phyloP scores from a whole-genome alignment of 2,888 invertebrate genomes.

The Ommatoiulus sabulosus region DNA sequence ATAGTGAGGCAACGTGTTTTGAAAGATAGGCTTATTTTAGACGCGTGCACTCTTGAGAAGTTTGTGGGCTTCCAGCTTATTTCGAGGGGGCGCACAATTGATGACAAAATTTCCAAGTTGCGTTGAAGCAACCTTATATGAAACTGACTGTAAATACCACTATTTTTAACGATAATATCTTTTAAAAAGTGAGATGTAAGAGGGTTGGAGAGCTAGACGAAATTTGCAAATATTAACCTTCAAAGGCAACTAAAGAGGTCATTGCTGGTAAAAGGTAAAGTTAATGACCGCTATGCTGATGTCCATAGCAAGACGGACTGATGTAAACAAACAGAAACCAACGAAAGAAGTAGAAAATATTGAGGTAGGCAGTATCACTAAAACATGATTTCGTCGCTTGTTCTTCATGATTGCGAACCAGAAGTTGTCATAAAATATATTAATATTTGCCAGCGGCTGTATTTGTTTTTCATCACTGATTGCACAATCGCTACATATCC shows the following conservation, averaged over 20 bases:
- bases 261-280: slow-evolving; percentile 32
- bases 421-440: neutral
- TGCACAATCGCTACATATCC: neutral
- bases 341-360: neutral
- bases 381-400: neutral
- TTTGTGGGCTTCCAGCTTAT: neutral
- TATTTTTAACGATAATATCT: slow-evolving; percentile 25
- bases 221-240: slow-evolving; percentile 47
- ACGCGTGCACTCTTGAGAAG: neutral
- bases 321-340: slow-evolving; percentile 26
- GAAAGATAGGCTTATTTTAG: no score
- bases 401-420: neutral
- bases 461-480: neutral
- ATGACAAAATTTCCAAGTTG: neutral
- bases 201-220: slow-evolving; percentile 17
- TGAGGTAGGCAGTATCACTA: neutral
- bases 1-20: no score
- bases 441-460: no score
- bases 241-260: slow-evolving; percentile 30
- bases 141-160: neutral
- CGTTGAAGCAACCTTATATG: slow-evolving; percentile 13
- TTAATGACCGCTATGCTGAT: neutral
- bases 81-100: neutral
- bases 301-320: neutral
- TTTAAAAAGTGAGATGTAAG: slow-evolving; percentile 10